Evolutionary conservation across 1,140 invertebrate genomes (phyloP).

Genomic region (Lucilia sericata): DNA sequence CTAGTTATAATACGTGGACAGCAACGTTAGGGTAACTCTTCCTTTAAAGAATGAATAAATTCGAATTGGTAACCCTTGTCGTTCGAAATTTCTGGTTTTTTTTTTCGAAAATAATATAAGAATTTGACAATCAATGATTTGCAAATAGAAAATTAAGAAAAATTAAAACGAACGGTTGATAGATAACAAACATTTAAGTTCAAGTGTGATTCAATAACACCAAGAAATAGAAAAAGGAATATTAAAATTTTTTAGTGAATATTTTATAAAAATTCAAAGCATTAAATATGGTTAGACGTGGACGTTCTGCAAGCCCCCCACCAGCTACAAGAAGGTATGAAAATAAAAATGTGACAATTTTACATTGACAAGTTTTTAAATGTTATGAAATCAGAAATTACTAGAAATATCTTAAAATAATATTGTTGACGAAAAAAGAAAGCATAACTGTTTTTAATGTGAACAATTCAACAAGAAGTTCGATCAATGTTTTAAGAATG

Average conservation of each 20-base stretch:
- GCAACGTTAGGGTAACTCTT: too few relatives aligned
- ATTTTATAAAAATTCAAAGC: background rate
- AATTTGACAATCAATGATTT: background rate
- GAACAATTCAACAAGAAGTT: background rate
- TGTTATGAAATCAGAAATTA: background rate
- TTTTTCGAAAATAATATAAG: background rate
- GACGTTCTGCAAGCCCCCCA: conserved; percentile 78
- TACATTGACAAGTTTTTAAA: background rate
- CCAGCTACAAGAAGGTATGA: conserved; percentile 73
- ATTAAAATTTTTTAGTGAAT: background rate
- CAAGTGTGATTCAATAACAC: background rate
- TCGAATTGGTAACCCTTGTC: background rate
- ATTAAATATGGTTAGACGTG: conserved; percentile 79
- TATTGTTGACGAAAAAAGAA: background rate
- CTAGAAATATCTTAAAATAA: background rate
- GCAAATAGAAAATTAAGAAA: background rate
- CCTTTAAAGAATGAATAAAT: too few relatives aligned
- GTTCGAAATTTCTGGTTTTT: conserved; percentile 1
- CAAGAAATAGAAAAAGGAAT: background rate
- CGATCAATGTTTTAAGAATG: background rate
- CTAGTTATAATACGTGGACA: too few relatives aligned
- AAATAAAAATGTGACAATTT: background rate
- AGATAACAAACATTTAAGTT: background rate
- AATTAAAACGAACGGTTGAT: background rate
- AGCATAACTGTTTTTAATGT: background rate